A percentile compares a stretch with the other conserved stretches of the same genome.
Conservation (phyloP, 2,888 invertebrate genomes). For the Stegophylla sp. region DNA sequence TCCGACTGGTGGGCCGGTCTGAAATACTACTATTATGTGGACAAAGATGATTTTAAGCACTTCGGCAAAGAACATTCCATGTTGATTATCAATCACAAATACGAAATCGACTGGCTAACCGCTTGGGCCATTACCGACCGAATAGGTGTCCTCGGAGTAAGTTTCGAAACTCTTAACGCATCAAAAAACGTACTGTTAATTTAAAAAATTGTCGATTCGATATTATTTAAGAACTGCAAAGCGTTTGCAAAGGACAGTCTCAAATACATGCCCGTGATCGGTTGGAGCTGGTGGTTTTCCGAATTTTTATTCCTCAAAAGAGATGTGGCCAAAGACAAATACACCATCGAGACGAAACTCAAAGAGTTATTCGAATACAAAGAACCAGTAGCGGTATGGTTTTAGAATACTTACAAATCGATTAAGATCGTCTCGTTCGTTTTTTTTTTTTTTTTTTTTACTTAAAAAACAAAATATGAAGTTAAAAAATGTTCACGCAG, state of each 20-base stretch:
- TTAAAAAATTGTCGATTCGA: not conserved
- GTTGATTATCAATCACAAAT: slow-evolving; percentile 91
- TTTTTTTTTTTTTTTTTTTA: too few relatives aligned
- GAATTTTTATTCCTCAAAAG: slow-evolving; percentile 93
- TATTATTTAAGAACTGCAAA: slow-evolving; percentile 81
- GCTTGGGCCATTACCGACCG: slow-evolving; percentile 91
- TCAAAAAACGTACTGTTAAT: not conserved
- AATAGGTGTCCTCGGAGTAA: slow-evolving; percentile 80
- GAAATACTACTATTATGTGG: slow-evolving; percentile 76
- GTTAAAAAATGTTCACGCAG: slow-evolving; percentile 65
- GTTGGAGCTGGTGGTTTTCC: slow-evolving; percentile 96
- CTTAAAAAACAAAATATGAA: too few relatives aligned
- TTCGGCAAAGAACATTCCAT: slow-evolving; percentile 88
- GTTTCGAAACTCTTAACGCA: slow-evolving; percentile 63
- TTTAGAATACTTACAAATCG: not conserved
- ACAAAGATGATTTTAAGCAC: slow-evolving; percentile 79
- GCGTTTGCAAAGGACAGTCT: slow-evolving; percentile 93
- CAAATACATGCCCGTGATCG: slow-evolving; percentile 87
- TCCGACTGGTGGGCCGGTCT: slow-evolving; percentile 93
- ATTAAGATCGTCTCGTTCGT: too few relatives aligned
- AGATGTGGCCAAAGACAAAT: slow-evolving; percentile 88
- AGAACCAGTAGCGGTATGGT: slow-evolving; percentile 84
- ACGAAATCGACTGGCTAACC: slow-evolving; percentile 94
- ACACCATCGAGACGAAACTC: slow-evolving; percentile 80
- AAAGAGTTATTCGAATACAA: slow-evolving; percentile 85